Conservation (phyloP, 1,140 invertebrate species). For the Pygmarrhopalites habei region DNA sequence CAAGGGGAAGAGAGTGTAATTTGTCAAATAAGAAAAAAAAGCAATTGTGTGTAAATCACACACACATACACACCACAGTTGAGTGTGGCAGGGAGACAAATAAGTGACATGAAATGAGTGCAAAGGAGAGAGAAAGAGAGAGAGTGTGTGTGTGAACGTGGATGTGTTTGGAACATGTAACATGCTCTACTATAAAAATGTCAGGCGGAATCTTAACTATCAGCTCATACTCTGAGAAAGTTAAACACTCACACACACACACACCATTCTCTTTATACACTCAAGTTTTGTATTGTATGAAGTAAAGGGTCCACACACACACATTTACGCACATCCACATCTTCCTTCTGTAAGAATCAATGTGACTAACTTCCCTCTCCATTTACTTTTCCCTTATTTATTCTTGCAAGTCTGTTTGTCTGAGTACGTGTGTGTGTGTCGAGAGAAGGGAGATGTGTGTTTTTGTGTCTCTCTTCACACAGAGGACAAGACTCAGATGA, state of each 20-base stretch:
- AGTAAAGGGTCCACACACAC: too few relatives aligned
- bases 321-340: not conserved
- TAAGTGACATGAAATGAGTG: constrained; percentile 27
- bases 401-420: too few relatives aligned
- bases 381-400: not conserved
- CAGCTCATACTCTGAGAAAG: not conserved
- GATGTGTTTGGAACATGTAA: constrained; percentile 29
- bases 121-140: too few relatives aligned
- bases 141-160: too few relatives aligned
- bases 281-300: not conserved
- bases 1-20: constrained; percentile 17
- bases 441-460: too few relatives aligned
- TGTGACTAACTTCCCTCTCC: not conserved
- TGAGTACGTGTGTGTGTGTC: too few relatives aligned
- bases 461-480: too few relatives aligned
- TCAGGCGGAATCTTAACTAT: constrained; percentile 2
- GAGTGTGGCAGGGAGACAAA: constrained; percentile 13
- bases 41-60: constrained; percentile 27
- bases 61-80: not conserved
- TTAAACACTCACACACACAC: not conserved
- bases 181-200: constrained; percentile 19
- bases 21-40: constrained; percentile 20
- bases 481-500: too few relatives aligned
- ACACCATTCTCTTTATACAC: not conserved
- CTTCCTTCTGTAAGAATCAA: not conserved